Evolutionary conservation across 1,140 invertebrate species (phyloP).

Genomic region (Palaemon carinicauda): DNA sequence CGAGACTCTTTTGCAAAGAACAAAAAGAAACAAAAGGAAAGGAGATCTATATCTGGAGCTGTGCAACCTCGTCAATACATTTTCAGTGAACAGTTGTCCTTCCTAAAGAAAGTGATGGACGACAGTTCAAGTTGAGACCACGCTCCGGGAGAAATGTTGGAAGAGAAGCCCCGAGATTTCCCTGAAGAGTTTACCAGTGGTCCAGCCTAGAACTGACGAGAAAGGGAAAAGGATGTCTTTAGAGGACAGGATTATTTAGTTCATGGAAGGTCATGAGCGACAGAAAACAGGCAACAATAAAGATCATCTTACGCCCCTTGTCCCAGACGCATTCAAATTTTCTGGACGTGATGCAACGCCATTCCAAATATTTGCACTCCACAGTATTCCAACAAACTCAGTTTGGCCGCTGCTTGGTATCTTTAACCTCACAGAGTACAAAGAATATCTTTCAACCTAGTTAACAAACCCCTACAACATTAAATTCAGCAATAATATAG

Average conservation of each 20-base stretch:
- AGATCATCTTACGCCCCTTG: conserved; percentile 22
- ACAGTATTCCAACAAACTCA: too few species aligned
- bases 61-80: conserved; percentile 27
- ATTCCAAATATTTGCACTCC: too few species aligned
- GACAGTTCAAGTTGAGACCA: not conserved
- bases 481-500: too few species aligned
- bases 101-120: conserved; percentile 13
- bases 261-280: conserved; percentile 14
- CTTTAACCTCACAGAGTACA: too few species aligned
- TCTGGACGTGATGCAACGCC: too few species aligned
- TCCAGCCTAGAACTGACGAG: not conserved
- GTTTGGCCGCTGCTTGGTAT: too few species aligned
- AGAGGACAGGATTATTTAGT: conserved; percentile 18
- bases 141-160: not conserved
- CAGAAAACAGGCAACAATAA: conserved; percentile 12
- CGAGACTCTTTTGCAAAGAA: conserved; percentile 18
- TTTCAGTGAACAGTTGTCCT: conserved; percentile 18
- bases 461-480: too few species aligned
- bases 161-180: conserved; percentile 24
- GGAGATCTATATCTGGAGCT: not conserved
- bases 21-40: conserved; percentile 12
- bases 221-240: conserved; percentile 21
- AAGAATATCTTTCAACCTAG: too few species aligned
- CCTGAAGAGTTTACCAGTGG: not conserved
- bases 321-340: too few species aligned